Evolutionary conservation across 2,888 invertebrate genomes (phyloP), one percentile per base, ranked within the genome.

Genomic region (Zaprionus obscuricornis): DNA sequence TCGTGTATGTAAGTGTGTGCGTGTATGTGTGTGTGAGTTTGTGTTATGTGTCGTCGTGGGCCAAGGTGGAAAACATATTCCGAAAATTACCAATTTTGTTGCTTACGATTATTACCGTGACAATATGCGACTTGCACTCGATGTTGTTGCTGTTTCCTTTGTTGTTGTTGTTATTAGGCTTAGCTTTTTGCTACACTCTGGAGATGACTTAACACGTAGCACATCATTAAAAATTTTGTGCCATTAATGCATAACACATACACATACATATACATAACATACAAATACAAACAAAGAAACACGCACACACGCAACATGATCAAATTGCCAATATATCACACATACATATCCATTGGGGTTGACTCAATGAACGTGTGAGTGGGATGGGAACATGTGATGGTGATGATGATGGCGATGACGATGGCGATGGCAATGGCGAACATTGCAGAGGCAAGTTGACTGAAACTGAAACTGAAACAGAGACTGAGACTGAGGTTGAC

Each of bases 141-240:
- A 34, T 45, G 49, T 31, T 20, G 29, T 34, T 26, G 34, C 45
- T 52, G 31, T 39, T 37, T 14, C 39, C 22, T 37, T 24, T 37
- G 49, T 10, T 56, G 13, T 27, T 7, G 2, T 57, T 59, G 52
- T 64, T 65, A 73, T 75, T 75, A 69, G 84, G 81, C 68, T 51
- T 60, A 51, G 37, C 54, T 63, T 51, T 77, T 82, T 83, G 84
- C 65, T 70, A 79, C 83, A 83, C 86, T 85, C 86, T 74, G 76
- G 81, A 82, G 81, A 82, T 85, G 86, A 79, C 85, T 81, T 81
- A 73, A 85, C 84, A 85, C 81, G 86, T 85, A 85, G 82, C 74
- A 84, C 84, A 81, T 86, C 82, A 82, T 82, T 85, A 83, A 82
- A 84, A 86, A 86, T 83, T 81, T 79, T 65, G 70, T 85, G 69